Percentiles rank a stretch among this genome's conserved stretches.
Evolutionary conservation across 2,797 vertebrate genomes (phyloP).

Genomic region (Amphiprion clarkii): DNA sequence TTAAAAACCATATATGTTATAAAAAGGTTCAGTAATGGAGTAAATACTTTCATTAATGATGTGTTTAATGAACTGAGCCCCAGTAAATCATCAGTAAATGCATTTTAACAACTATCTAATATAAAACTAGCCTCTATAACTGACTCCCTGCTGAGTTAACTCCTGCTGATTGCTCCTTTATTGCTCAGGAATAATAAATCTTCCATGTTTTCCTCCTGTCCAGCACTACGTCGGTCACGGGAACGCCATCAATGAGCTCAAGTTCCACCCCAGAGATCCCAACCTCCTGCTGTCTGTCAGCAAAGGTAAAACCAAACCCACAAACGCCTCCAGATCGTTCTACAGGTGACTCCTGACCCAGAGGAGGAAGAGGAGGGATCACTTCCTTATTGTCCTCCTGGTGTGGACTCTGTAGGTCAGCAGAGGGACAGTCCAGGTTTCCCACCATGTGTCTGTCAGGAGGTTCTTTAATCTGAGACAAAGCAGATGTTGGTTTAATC

Average conservation of each 20-base stretch:
- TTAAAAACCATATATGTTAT: too few relatives aligned
- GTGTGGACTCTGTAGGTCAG: neutral
- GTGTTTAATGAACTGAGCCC: too few relatives aligned
- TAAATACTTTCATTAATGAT: too few relatives aligned
- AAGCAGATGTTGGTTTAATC: neutral
- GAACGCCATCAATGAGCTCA: slow-evolving; percentile 98
- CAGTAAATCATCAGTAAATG: too few relatives aligned
- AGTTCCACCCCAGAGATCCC: slow-evolving; percentile 98
- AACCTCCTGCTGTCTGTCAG: slow-evolving; percentile 98
- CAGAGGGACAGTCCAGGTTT: neutral
- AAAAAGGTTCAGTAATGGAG: too few relatives aligned
- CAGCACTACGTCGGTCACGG: slow-evolving; percentile 99
- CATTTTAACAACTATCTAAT: too few relatives aligned
- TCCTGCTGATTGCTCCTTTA: too few relatives aligned
- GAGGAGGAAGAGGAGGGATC: neutral
- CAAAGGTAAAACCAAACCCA: slow-evolving; percentile 89
- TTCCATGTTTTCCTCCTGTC: neutral
- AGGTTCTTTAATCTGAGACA: slow-evolving; percentile 7
- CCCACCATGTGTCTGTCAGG: slow-evolving; percentile 29
- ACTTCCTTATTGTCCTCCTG: too few relatives aligned
- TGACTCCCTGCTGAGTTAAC: too few relatives aligned
- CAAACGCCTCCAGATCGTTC: too few relatives aligned
- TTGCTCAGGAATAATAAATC: neutral
- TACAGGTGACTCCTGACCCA: neutral
- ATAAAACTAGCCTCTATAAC: too few relatives aligned